Base-by-base conservation (phyloP, 2,888 invertebrate genomes). In the Oxyteleia sp. region DNA sequence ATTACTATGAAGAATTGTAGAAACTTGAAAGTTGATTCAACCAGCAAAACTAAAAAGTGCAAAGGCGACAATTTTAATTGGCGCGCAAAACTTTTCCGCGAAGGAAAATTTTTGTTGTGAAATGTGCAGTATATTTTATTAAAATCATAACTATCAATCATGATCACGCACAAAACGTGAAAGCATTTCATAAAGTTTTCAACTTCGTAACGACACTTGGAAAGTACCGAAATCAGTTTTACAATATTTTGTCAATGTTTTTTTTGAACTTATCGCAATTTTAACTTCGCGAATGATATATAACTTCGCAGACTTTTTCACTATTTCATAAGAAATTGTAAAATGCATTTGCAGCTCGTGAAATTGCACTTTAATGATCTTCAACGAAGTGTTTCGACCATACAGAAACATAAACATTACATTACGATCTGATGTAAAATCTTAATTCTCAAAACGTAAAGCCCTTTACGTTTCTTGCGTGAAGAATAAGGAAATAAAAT, bases 211-310 rank as follows among this genome's bases (percentile, higher is more conserved):
- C 61, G 43, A 43, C 23, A 26, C 43, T 61, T 61, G 61, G 29
- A 16, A 61, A 61, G 29, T 59, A 26, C 15, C 2, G n/a, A 29
- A 61, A 45, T 45, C 61, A 61, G 61, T 61, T 61, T 29, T 29
- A 45, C 20, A 45, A 59, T 41, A 59, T 41, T 41, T 59, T 41
- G 26, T 41, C 13, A 59, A 59, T 38, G 20, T 57, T 57, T 38
- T n/a, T n/a, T 18, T 18, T 18, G 1, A 20, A 41, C 41, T 41
- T 59, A 41, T 59, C 23, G 23, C 41, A n/a, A 10, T 59, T 41
- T 23, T 41, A 23, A 41, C 41, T 41, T 32, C 15, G 10, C 10
- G 20, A 38, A 43, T 59, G 43, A 43, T 43, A 18, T 43, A 41
- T n/a, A 26, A 23, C 29, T 45, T 59, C n/a, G n/a, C n/a, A n/a